Conservation (phyloP, 1,140 invertebrate genomes). For the Bombus waltoni region DNA sequence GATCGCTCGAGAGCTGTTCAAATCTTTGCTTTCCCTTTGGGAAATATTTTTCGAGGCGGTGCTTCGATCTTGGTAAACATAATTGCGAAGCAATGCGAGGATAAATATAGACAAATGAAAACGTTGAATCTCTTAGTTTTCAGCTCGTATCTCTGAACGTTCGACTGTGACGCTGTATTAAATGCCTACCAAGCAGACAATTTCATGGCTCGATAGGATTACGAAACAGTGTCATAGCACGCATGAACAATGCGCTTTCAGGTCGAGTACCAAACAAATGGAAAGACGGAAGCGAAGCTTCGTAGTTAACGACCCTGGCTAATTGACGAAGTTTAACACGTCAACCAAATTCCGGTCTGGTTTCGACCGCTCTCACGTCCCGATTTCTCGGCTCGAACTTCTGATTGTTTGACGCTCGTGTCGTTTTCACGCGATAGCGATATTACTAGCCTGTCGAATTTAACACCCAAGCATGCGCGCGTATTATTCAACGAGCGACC, state of each 20-base stretch:
- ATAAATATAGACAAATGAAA: neutral
- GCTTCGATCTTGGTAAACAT: neutral
- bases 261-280: neutral
- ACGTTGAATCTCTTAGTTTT: neutral
- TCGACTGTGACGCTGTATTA: neutral
- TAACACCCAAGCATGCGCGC: conserved; percentile 38
- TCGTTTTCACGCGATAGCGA: conserved; percentile 64
- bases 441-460: conserved; percentile 57
- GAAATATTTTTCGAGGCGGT: neutral
- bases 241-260: neutral
- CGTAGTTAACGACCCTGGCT: neutral
- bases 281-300: neutral
- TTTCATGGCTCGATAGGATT: neutral
- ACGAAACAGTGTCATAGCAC: neutral
- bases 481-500: conserved; percentile 59
- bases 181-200: neutral
- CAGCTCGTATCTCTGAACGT: neutral
- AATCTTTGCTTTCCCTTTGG: neutral
- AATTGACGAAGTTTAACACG: conserved; percentile 17
- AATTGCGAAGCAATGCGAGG: neutral
- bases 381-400: conserved; percentile 39
- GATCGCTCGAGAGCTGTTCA: neutral
- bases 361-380: conserved; percentile 32
- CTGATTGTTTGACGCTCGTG: conserved; percentile 45
- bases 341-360: conserved; percentile 38